These are phyloP conservation scores for Serranus cabrilla DNA, from an alignment of 2,797 vertebrate species.

Conservation along the genomic window DNA sequence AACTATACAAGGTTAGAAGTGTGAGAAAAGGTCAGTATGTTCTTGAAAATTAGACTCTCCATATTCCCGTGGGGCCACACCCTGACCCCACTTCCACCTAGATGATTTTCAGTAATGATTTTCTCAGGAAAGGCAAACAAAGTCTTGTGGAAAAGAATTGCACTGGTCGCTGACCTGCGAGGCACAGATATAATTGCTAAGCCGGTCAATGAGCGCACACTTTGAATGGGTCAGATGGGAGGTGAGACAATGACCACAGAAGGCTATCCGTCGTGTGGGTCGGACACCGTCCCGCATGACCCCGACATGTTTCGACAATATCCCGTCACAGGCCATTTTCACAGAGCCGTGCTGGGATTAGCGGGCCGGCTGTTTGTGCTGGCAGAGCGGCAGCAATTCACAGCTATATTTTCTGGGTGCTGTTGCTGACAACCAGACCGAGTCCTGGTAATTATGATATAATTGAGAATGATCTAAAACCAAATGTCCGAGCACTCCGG, in stretches of 20 bases:
- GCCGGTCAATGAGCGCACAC: slow-evolving; percentile 18
- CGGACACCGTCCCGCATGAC: slow-evolving; percentile 61
- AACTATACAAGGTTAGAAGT: slow-evolving; percentile 43
- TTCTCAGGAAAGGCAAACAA: slow-evolving; percentile 24
- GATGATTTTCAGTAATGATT: slow-evolving; percentile 56
- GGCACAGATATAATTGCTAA: slow-evolving; percentile 35
- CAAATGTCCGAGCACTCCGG: slow-evolving; percentile 63
- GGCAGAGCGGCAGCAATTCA: slow-evolving; percentile 75
- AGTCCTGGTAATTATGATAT: slow-evolving; percentile 79
- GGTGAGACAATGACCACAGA: slow-evolving; percentile 48
- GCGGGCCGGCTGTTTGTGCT: slow-evolving; percentile 81
- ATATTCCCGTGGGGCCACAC: slow-evolving; percentile 17
- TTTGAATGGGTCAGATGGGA: slow-evolving; percentile 38
- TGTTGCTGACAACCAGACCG: slow-evolving; percentile 75
- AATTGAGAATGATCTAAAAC: slow-evolving; percentile 79
- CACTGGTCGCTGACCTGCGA: slow-evolving; percentile 29
- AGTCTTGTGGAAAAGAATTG: slow-evolving; percentile 20
- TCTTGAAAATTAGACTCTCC: slow-evolving; percentile 25
- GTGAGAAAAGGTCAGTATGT: slow-evolving; percentile 56
- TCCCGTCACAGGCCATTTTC: slow-evolving; percentile 71
- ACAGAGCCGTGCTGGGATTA: slow-evolving; percentile 78
- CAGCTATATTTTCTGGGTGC: slow-evolving; percentile 78
- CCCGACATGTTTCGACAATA: slow-evolving; percentile 69
- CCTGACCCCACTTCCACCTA: slow-evolving; percentile 16
- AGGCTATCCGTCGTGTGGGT: slow-evolving; percentile 44